Base-by-base conservation (phyloP, 2,888 invertebrate genomes). In the Nematopogon swammerdamellus region DNA sequence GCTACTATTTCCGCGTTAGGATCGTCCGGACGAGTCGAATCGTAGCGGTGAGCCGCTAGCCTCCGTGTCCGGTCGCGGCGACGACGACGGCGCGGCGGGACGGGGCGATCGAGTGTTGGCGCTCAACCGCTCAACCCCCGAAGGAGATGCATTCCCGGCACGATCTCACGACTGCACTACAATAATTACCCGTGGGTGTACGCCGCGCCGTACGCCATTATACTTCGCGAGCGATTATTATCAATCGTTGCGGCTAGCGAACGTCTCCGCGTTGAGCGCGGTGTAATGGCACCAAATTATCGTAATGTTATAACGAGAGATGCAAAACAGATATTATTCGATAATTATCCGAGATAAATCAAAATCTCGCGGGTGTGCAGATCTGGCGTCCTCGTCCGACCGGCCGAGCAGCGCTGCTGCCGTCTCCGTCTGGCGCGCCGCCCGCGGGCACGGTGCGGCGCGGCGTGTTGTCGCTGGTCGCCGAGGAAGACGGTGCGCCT, bases 151-250 rank as follows among this genome's bases (percentile, higher is more conserved):
- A 79, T 79, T 77, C 79, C 75, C 65, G 64, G 67, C 76, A 79
- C 79, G 79, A 79, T 72, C 77, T 77, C 77, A 79, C 77, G 77
- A 79, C 77, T 72, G 68, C 74, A 75, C 76, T 71, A 74, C 77
- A 75, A 79, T 79, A 79, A 79, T 79, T 79, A 79, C 75, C 76
- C 71, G 77, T 77, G 79, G 79, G 77, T 77, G 80, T 80, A 76
- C 77, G 75, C 76, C 71, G 80, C 77, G 75, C 76, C 71, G 80
- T 80, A 76, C 77, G 75, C 76, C 71, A 80, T 79, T 79, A 77
- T 79, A 75, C 72, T 76, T 76, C 73, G 72, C 77, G 67, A 73
- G 72, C 72, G 77, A 76, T 79, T 76, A 79, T 79, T 79, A 80
- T 77, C 79, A 77, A 76, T 74, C 72, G 72, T 62, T 73, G 63